These are phyloP conservation scores for Philaenus spumarius DNA, from an alignment of 1,140 invertebrate genomes.

Conservation along the genomic window DNA sequence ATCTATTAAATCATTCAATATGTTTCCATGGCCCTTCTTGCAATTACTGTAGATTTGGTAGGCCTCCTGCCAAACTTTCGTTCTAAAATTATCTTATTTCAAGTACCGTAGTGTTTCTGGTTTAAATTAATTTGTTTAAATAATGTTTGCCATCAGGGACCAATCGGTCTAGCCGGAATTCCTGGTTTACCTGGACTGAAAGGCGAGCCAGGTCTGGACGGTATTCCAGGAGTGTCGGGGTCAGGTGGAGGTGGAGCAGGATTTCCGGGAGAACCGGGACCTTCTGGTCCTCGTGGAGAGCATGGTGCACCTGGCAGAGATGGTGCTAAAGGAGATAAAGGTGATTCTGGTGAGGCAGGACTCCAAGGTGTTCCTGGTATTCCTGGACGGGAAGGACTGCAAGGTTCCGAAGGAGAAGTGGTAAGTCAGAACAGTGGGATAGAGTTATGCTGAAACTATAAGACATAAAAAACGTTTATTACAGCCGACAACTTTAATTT, in stretches of 20 bases:
- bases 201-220: conserved; percentile 22
- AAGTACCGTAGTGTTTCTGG: too few relatives aligned
- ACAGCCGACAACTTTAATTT: too few relatives aligned
- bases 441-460: too few relatives aligned
- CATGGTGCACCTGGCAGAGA: neutral
- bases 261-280: conserved; percentile 32
- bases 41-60: too few relatives aligned
- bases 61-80: too few relatives aligned
- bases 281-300: conserved; percentile 29
- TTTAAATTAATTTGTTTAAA: neutral
- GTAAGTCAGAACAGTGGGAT: too few relatives aligned
- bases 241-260: conserved; percentile 21
- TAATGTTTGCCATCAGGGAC: conserved; percentile 18
- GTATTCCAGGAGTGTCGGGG: conserved; percentile 17
- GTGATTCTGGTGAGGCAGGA: conserved; percentile 28
- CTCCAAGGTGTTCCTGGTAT: conserved; percentile 19
- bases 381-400: conserved; percentile 22
- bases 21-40: too few relatives aligned
- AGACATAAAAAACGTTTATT: too few relatives aligned
- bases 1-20: neutral
- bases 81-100: too few relatives aligned
- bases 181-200: conserved; percentile 20
- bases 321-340: conserved; percentile 19
- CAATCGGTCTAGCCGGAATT: conserved; percentile 30
- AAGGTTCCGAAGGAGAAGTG: conserved; percentile 23